Conservation (phyloP, 2,797 vertebrate genomes). For the Halcyon chelicuti region DNA sequence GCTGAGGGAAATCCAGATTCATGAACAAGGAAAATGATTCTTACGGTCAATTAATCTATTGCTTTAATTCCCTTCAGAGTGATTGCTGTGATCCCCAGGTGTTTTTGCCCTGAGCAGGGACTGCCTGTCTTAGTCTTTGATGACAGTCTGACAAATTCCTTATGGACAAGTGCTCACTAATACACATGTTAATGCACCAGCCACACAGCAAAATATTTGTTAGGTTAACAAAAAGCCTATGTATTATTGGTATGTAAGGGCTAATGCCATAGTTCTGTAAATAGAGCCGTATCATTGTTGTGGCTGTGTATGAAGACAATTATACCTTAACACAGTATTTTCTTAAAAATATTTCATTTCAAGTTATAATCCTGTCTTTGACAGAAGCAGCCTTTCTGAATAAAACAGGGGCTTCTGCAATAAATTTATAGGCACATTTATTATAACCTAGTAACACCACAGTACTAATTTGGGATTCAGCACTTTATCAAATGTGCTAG, state of each 20-base stretch:
- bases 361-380: background rate
- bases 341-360: background rate
- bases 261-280: background rate
- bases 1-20: constrained; percentile 47
- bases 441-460: constrained; percentile 16
- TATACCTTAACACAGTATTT: background rate
- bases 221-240: background rate
- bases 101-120: background rate
- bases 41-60: constrained; percentile 50
- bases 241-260: background rate
- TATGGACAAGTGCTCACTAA: constrained; percentile 11
- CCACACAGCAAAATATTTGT: background rate
- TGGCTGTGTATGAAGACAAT: background rate
- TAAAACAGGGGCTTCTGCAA: background rate
- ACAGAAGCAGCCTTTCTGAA: background rate
- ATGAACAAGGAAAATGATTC: constrained; percentile 37
- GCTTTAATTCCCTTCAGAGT: constrained; percentile 43
- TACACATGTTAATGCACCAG: constrained; percentile 8
- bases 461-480: constrained; percentile 36
- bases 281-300: background rate
- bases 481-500: constrained; percentile 34
- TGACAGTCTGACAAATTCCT: constrained; percentile 40
- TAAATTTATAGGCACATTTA: constrained; percentile 10
- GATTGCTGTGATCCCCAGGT: constrained; percentile 46
- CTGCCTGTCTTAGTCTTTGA: background rate